Evolutionary conservation across 2,888 invertebrate species (phyloP).

Genomic region (Crossocerus cetratus): DNA sequence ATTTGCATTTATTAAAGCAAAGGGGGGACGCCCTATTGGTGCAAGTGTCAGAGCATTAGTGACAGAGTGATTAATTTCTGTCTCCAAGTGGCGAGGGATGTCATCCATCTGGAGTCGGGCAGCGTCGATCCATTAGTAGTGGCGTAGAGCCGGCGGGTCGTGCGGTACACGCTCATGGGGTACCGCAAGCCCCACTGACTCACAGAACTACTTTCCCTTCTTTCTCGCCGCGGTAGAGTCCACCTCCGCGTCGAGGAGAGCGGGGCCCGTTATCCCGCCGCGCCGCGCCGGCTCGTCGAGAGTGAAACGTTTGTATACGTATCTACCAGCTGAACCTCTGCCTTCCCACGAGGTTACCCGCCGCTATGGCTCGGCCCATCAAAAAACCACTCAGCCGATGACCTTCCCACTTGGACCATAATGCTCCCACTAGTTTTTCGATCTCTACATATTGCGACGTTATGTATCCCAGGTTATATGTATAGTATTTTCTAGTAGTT

Average conservation of each 20-base stretch:
- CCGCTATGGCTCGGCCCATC: slow-evolving; percentile 29
- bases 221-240: slow-evolving; percentile 59
- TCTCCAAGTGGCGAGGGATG: not conserved
- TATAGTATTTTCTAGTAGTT: not conserved
- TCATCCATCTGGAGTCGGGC: not conserved
- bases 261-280: slow-evolving; percentile 69
- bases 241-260: slow-evolving; percentile 50
- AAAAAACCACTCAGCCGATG: slow-evolving; percentile 31
- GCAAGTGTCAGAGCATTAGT: too few relatives aligned
- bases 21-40: too few relatives aligned
- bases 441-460: not conserved
- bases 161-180: slow-evolving; percentile 47
- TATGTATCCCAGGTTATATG: not conserved
- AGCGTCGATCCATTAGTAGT: not conserved
- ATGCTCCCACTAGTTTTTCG: slow-evolving; percentile 11
- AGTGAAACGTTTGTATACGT: slow-evolving; percentile 64
- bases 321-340: slow-evolving; percentile 20
- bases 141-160: slow-evolving; percentile 47
- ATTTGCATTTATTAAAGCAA: too few relatives aligned
- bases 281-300: slow-evolving; percentile 64
- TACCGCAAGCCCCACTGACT: slow-evolving; percentile 76
- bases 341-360: slow-evolving; percentile 53
- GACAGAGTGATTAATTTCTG: too few relatives aligned
- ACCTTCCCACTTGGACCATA: slow-evolving; percentile 32
- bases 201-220: slow-evolving; percentile 76